Conservation (phyloP, 2,888 invertebrate species). For the Dicycla oo region DNA sequence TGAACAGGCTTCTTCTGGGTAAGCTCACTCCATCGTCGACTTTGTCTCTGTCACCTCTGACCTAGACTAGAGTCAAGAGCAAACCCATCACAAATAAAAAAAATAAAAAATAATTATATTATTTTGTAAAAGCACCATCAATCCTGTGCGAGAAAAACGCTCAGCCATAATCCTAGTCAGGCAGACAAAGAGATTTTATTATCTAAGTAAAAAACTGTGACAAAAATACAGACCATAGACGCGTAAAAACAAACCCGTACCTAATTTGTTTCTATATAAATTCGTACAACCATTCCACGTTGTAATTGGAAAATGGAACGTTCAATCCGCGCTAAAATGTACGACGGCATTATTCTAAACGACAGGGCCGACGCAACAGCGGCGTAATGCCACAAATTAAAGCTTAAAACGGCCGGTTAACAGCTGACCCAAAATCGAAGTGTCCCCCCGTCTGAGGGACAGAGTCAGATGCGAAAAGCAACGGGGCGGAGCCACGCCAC, state of each 20-base stretch:
- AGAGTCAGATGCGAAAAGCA: slow-evolving; percentile 86
- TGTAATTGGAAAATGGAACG: slow-evolving; percentile 80
- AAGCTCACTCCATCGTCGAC: no score
- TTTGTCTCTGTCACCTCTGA: no score
- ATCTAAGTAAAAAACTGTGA: slow-evolving; percentile 36
- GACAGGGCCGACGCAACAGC: slow-evolving; percentile 81
- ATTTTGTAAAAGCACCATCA: no score
- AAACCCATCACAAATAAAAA: no score
- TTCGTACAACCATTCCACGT: slow-evolving; percentile 63
- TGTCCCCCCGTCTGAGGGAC: slow-evolving; percentile 78
- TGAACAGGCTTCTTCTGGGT: no score
- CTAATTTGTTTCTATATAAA: slow-evolving; percentile 65
- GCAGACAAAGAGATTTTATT: not conserved
- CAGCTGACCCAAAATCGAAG: slow-evolving; percentile 90
- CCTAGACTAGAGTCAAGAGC: no score
- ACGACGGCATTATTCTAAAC: slow-evolving; percentile 88
- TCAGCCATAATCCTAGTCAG: not conserved
- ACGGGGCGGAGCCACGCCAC: slow-evolving; percentile 87
- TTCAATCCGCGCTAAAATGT: slow-evolving; percentile 80
- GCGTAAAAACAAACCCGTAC: slow-evolving; percentile 51
- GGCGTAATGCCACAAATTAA: slow-evolving; percentile 90
- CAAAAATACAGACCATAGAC: slow-evolving; percentile 46
- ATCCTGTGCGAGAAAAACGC: not conserved
- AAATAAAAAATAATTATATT: no score
- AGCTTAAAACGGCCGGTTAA: slow-evolving; percentile 90